Evolutionary conservation across 2,797 vertebrate genomes (phyloP).

Genomic region (Muscicapa comitata): DNA sequence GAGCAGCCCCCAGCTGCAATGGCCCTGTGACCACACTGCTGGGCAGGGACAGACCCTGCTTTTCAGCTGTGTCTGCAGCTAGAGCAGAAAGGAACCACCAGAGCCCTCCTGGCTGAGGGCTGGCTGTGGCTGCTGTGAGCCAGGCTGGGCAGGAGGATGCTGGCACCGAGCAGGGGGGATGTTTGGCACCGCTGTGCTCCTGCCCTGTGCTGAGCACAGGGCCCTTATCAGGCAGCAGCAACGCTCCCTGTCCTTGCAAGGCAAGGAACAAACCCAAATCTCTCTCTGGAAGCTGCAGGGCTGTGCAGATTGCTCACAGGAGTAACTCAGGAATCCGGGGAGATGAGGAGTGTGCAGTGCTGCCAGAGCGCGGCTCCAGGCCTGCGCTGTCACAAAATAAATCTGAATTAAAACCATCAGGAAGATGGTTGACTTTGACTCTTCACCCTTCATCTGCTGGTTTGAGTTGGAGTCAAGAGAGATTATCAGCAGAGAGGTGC

Average conservation of each 20-base stretch:
- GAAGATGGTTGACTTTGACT: neutral
- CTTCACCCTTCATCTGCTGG: neutral
- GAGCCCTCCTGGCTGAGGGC: neutral
- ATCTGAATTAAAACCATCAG: neutral
- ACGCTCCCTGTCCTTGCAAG: neutral
- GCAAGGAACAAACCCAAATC: neutral
- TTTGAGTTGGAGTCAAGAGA: neutral
- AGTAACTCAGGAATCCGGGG: neutral
- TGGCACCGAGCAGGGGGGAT: neutral
- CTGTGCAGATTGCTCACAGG: neutral
- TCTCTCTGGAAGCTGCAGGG: neutral
- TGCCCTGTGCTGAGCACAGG: accelerated
- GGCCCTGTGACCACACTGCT: neutral
- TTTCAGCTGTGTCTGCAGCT: neutral
- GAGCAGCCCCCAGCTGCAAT: neutral
- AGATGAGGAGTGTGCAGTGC: neutral
- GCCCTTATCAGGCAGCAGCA: neutral
- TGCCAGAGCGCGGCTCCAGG: accelerated
- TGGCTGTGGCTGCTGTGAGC: neutral
- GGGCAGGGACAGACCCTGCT: neutral
- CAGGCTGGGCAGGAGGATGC: neutral
- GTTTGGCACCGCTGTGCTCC: neutral
- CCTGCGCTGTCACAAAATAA: neutral
- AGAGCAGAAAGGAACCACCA: neutral
- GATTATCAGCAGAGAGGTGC: neutral